Evolutionary conservation across 2,797 vertebrate species (phyloP).

Genomic region (Eulemur albifrons): DNA sequence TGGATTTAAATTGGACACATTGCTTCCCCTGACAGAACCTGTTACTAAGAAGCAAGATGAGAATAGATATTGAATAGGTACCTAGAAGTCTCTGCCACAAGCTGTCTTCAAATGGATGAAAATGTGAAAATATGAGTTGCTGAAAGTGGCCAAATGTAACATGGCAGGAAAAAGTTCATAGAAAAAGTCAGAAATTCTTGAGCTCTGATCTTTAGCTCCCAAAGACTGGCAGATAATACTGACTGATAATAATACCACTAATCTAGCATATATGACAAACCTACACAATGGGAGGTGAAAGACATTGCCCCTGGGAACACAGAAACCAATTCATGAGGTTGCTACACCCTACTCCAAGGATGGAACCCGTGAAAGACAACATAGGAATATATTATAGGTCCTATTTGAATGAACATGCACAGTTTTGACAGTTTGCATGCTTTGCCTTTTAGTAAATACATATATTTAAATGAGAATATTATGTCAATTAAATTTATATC

Average conservation of each 20-base stretch:
- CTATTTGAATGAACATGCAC: neutral
- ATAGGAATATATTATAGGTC: neutral
- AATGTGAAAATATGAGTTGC: neutral
- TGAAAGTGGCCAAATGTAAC: neutral
- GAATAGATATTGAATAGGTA: neutral
- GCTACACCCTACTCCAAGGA: neutral
- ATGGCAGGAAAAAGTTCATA: neutral
- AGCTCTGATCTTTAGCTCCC: neutral
- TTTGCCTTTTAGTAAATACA: neutral
- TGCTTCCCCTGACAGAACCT: conserved; percentile 2
- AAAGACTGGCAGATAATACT: neutral
- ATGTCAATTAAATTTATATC: neutral
- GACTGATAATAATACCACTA: neutral
- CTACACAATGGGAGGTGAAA: neutral
- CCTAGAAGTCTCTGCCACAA: neutral
- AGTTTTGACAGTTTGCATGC: neutral
- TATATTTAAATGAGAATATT: conserved; percentile 13
- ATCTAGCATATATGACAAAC: neutral
- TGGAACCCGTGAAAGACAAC: neutral
- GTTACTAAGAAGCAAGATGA: neutral
- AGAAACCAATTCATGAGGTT: neutral
- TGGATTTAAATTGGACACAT: neutral
- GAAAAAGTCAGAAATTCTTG: neutral
- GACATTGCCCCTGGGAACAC: neutral
- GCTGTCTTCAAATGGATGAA: neutral